These are phyloP conservation scores for Caenorhabditis panamensis DNA, from an alignment of 2,888 invertebrate genomes.

Conservation along the genomic window DNA sequence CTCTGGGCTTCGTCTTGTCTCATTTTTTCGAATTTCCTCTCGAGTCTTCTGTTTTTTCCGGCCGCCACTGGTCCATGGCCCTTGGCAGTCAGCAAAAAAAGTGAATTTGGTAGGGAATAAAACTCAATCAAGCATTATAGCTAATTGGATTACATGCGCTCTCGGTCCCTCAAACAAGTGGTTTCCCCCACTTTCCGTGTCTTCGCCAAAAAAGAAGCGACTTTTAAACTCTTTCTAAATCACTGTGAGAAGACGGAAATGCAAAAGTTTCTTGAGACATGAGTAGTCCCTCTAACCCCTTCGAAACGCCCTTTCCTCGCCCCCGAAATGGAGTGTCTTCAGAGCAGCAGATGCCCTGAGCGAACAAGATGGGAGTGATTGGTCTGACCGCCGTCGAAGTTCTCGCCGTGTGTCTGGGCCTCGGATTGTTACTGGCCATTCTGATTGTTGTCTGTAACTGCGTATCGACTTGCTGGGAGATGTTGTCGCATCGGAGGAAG, in stretches of 20 bases:
- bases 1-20: slow-evolving; percentile 24
- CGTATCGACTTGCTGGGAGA: slow-evolving; percentile 58
- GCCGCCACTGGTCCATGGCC: not conserved
- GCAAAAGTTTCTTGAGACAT: not conserved
- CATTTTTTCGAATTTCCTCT: slow-evolving; percentile 9
- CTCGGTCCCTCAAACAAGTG: not conserved
- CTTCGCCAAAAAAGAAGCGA: not conserved
- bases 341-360: slow-evolving; percentile 42
- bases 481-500: slow-evolving; percentile 48
- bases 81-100: not conserved
- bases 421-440: slow-evolving; percentile 50
- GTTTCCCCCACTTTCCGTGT: not conserved
- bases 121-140: slow-evolving; percentile 46
- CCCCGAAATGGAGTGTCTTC: not conserved
- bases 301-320: not conserved
- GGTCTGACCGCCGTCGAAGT: slow-evolving; percentile 61
- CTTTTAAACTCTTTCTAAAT: slow-evolving; percentile 27
- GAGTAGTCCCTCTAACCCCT: not conserved
- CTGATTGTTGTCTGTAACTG: slow-evolving; percentile 59
- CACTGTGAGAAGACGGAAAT: slow-evolving; percentile 21
- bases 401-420: slow-evolving; percentile 49
- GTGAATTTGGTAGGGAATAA: not conserved
- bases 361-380: slow-evolving; percentile 48
- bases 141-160: slow-evolving; percentile 46
- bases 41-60: slow-evolving; percentile 18